These are phyloP conservation scores for Philopotamus ludificatus DNA, from an alignment of 1,140 invertebrate genomes.

Conservation along the genomic window DNA sequence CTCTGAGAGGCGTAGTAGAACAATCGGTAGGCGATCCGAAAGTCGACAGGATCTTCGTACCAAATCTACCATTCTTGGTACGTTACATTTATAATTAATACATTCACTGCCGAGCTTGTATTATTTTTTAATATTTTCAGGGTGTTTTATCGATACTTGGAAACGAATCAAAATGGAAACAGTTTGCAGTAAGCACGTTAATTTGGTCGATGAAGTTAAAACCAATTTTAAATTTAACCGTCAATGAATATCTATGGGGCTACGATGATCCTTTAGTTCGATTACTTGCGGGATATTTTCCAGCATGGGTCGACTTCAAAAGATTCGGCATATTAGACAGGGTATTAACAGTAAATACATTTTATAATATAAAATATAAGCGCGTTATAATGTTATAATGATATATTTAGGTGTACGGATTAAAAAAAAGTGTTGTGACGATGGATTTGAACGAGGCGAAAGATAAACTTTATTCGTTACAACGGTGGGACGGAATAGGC, in stretches of 20 bases:
- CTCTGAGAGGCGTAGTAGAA: slow-evolving; percentile 65
- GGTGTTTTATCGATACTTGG: slow-evolving; percentile 62
- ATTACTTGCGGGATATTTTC: slow-evolving; percentile 67
- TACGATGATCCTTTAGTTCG: slow-evolving; percentile 75
- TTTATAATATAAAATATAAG: slow-evolving; percentile 13
- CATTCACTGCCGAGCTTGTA: not conserved
- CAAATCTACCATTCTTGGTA: slow-evolving; percentile 79
- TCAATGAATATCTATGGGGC: slow-evolving; percentile 82
- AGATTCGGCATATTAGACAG: slow-evolving; percentile 80
- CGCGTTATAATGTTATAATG: slow-evolving; percentile 30
- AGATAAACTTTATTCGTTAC: slow-evolving; percentile 55
- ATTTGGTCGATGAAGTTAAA: slow-evolving; percentile 62
- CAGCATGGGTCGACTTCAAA: slow-evolving; percentile 70
- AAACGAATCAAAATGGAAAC: slow-evolving; percentile 60
- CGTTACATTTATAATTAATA: slow-evolving; percentile 20
- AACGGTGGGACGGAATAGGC: slow-evolving; percentile 59
- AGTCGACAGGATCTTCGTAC: slow-evolving; percentile 63
- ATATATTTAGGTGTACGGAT: slow-evolving; percentile 62
- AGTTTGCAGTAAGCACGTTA: slow-evolving; percentile 64
- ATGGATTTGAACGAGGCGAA: slow-evolving; percentile 48
- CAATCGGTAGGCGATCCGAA: slow-evolving; percentile 68
- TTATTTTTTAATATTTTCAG: slow-evolving; percentile 50
- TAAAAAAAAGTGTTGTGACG: slow-evolving; percentile 58
- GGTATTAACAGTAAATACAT: slow-evolving; percentile 52
- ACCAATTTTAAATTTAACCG: slow-evolving; percentile 67